phyloP scores from a whole-genome alignment of 1,140 invertebrate species.

The Drosophila nigrodunni region DNA sequence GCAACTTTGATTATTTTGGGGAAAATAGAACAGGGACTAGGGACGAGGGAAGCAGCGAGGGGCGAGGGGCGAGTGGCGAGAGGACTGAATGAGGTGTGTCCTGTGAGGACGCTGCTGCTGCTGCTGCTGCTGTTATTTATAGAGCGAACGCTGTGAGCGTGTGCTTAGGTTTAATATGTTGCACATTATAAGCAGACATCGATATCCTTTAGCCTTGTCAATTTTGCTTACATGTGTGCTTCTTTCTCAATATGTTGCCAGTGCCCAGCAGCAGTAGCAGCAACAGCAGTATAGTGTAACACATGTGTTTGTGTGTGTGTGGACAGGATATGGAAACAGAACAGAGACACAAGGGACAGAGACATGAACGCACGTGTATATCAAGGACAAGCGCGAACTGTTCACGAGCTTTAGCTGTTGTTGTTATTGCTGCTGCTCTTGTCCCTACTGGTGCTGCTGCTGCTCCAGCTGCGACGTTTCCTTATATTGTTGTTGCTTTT shows the following conservation, averaged over 20 bases:
- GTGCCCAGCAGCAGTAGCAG: slow-evolving; percentile 6
- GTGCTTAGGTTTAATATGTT: slow-evolving; percentile 83
- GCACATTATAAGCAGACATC: slow-evolving; percentile 85
- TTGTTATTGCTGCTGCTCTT: slow-evolving; percentile 34
- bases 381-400: slow-evolving; percentile 77
- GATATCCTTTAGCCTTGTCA: slow-evolving; percentile 84
- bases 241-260: slow-evolving; percentile 78
- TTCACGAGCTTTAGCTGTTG: slow-evolving; percentile 65
- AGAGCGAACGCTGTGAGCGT: slow-evolving; percentile 70
- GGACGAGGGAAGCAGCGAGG: no score
- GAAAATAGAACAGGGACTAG: background rate
- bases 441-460: slow-evolving; percentile 25
- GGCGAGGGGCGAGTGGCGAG: background rate
- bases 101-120: slow-evolving; percentile 51
- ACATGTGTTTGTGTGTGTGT: slow-evolving; percentile 18
- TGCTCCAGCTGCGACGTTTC: slow-evolving; percentile 11
- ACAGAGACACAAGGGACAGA: slow-evolving; percentile 33
- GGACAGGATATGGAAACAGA: slow-evolving; percentile 16
- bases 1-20: slow-evolving; percentile 75
- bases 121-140: slow-evolving; percentile 80
- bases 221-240: slow-evolving; percentile 83
- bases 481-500: slow-evolving; percentile 44
- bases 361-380: slow-evolving; percentile 75
- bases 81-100: slow-evolving; percentile 28
- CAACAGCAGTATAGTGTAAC: slow-evolving; percentile 3